A percentile compares a stretch with the other conserved stretches of the same genome.
Evolutionary conservation across 2,888 invertebrate genomes (phyloP).

Genomic region (Pristionchus maxplancki): DNA sequence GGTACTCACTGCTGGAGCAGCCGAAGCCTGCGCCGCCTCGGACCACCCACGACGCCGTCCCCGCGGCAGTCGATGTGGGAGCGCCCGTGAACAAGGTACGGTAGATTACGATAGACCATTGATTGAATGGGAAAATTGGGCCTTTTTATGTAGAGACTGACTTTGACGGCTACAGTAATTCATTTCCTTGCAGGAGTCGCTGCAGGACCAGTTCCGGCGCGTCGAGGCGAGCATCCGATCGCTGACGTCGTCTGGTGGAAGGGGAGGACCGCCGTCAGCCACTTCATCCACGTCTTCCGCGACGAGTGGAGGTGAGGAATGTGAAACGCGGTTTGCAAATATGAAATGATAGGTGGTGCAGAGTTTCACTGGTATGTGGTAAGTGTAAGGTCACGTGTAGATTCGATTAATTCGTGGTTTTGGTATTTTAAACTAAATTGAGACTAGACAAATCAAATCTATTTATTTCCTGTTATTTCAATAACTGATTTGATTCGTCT

Average conservation of each 20-base stretch:
- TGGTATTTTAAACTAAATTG: too few species aligned
- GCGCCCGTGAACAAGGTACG: conserved; percentile 12
- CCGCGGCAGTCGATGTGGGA: background rate
- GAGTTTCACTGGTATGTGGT: conserved; percentile 54
- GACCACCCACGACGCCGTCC: conserved; percentile 17
- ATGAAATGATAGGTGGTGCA: too few species aligned
- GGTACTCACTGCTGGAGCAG: conserved; percentile 57
- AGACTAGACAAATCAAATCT: too few species aligned
- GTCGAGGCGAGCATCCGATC: conserved; percentile 34
- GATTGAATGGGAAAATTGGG: background rate
- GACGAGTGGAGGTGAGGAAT: conserved; percentile 48
- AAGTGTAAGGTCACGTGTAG: background rate
- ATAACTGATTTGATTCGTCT: too few species aligned
- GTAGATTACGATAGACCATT: background rate
- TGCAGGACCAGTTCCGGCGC: conserved; percentile 41
- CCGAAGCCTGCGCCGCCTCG: background rate
- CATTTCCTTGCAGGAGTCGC: conserved; percentile 29
- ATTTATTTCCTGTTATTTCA: too few species aligned
- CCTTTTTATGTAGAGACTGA: too few species aligned
- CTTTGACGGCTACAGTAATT: background rate
- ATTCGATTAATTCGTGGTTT: too few species aligned
- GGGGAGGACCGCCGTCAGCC: background rate
- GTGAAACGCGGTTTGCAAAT: too few species aligned
- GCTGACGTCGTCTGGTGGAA: conserved; percentile 7
- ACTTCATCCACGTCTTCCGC: background rate